phyloP scores from a whole-genome alignment of 2,113 vertebrate species.

The Aplodontia rufa region DNA sequence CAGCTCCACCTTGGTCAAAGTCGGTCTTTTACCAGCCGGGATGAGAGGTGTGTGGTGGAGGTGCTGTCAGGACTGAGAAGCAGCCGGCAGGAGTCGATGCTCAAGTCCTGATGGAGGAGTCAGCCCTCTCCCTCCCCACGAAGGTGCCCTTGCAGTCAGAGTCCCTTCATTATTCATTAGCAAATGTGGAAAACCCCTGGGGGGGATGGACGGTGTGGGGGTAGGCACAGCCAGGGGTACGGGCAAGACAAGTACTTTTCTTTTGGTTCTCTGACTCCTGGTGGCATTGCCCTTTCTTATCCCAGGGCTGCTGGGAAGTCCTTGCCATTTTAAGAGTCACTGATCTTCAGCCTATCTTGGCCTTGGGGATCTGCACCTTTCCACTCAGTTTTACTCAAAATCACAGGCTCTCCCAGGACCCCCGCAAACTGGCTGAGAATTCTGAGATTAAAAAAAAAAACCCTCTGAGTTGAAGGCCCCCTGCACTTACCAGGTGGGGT shows the following conservation, averaged over 20 bases:
- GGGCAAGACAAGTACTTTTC: background rate
- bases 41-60: rapidly evolving
- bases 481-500: background rate
- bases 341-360: background rate
- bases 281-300: background rate
- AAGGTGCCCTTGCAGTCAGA: rapidly evolving
- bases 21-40: background rate
- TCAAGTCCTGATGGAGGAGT: background rate
- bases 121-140: too few species aligned
- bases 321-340: background rate
- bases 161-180: background rate
- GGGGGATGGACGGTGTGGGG: too few species aligned
- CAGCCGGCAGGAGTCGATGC: background rate
- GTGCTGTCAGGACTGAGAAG: background rate
- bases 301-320: background rate
- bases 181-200: background rate
- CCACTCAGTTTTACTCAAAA: background rate
- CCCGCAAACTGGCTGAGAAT: background rate
- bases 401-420: background rate
- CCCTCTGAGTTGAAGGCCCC: background rate
- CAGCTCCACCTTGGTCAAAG: background rate
- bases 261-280: background rate
- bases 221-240: too few species aligned
- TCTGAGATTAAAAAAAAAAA: background rate
- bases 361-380: background rate